Percentiles rank a stretch among this genome's conserved stretches.
phyloP scores from a whole-genome alignment of 2,888 invertebrate species.

The Epicampocera succincta region DNA sequence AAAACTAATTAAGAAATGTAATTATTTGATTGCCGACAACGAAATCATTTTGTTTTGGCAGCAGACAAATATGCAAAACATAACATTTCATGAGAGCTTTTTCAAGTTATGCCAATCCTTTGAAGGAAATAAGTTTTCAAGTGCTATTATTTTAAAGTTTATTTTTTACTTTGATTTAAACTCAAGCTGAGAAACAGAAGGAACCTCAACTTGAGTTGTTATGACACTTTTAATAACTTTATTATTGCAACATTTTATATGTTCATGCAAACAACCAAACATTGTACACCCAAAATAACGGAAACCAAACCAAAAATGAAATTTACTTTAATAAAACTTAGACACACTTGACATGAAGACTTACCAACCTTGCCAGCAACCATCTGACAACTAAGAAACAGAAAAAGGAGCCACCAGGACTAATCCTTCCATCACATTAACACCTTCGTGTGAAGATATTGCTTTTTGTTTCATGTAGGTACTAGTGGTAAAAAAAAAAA shows the following conservation, averaged over 20 bases:
- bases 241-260: slow-evolving; percentile 78
- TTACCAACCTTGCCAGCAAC: background rate
- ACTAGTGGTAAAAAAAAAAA: background rate
- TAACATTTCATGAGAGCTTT: background rate
- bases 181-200: slow-evolving; percentile 48
- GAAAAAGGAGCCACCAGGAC: background rate
- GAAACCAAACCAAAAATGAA: slow-evolving; percentile 55
- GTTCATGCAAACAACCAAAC: slow-evolving; percentile 59
- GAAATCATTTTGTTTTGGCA: too few relatives aligned
- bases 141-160: slow-evolving; percentile 49
- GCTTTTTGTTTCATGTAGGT: slow-evolving; percentile 7
- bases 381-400: background rate
- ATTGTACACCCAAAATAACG: slow-evolving; percentile 26
- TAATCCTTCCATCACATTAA: slow-evolving; percentile 13
- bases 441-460: slow-evolving; percentile 33
- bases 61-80: background rate
- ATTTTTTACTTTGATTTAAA: slow-evolving; percentile 55
- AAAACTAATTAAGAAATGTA: too few relatives aligned
- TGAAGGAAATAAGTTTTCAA: slow-evolving; percentile 32
- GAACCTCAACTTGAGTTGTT: slow-evolving; percentile 76
- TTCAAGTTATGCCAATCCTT: slow-evolving; percentile 23
- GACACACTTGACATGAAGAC: slow-evolving; percentile 50
- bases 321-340: slow-evolving; percentile 57
- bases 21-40: too few relatives aligned
- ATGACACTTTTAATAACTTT: slow-evolving; percentile 81